A percentile compares a stretch with the other conserved stretches of the same genome.
These are phyloP conservation scores for Euproctis similis DNA, from an alignment of 2,888 invertebrate species.

Conservation along the genomic window DNA sequence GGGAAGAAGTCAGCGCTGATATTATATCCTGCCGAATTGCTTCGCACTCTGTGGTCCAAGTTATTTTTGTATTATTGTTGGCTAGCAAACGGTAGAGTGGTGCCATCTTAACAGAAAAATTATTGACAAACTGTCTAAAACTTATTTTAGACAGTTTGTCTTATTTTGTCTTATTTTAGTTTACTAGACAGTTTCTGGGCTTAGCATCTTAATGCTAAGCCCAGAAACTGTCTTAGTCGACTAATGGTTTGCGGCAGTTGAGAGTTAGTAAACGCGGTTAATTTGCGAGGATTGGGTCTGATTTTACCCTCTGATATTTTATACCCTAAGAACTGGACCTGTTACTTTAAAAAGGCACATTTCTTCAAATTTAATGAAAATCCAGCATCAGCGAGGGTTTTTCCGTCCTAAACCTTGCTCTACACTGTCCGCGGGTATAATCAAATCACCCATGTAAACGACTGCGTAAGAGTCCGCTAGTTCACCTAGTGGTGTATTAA, in stretches of 20 bases:
- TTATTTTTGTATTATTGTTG: neutral
- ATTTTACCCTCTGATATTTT: neutral
- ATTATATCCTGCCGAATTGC: neutral
- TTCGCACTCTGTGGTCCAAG: neutral
- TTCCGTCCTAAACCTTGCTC: constrained; percentile 2
- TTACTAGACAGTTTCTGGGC: too few species aligned
- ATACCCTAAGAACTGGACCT: constrained; percentile 8
- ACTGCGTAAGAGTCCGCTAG: neutral
- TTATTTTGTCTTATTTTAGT: too few species aligned
- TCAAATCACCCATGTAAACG: neutral
- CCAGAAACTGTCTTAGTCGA: neutral
- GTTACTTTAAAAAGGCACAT: constrained; percentile 10
- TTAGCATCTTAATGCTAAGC: too few species aligned
- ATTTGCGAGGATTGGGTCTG: neutral
- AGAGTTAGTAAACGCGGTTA: neutral
- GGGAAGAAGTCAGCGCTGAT: neutral
- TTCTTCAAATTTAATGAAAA: constrained; percentile 16
- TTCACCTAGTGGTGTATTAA: neutral
- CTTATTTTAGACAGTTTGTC: too few species aligned
- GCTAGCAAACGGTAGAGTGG: constrained; percentile 4
- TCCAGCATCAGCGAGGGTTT: constrained; percentile 6
- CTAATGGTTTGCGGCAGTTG: neutral
- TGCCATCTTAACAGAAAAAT: neutral
- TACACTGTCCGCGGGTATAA: neutral
- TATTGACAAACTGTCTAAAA: neutral